Base-by-base conservation (phyloP, 2,888 invertebrate species). In the Scaptomyza polygonia region DNA sequence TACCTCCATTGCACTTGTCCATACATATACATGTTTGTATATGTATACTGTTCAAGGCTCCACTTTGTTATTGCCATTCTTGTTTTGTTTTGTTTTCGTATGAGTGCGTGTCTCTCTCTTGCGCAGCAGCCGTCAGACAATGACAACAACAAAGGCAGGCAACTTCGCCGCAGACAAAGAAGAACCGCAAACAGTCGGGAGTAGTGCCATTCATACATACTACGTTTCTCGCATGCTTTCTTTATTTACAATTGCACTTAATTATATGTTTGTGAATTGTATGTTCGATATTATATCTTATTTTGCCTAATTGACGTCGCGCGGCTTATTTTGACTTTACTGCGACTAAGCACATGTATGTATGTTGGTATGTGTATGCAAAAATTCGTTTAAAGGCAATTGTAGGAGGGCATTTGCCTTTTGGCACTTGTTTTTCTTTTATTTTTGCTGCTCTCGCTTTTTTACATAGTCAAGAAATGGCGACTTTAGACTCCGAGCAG, bases 321-420 rank as follows among this genome's bases (percentile, higher is more conserved):
- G 54, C 61, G 47, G 64, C 74, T 53, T 63, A 64, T 77, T 67
- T 68, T 34, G 66, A 47, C 58, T 57, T 47, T 40, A 56, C 62
- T 48, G 32, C 27, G 21, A 40, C 30, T 40, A 30, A 11, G 18
- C 40, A 8, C 25, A 14, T 51, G 21, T 55, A 18, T 52, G 18
- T 59, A 29, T 34, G 27, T 42, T 43, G 47, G 32, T 49, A 45
- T 36, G 8, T 69, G 58, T 77, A 25, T 67, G 71, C 58, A 40
- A 74, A 74, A 81, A 47, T 80, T 78, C 63, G 57, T 66, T 76
- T 52, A 52, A 67, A 75, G 44, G 63, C 62, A 72, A 72, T 76
- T 81, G 84, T 67, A 44, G 66, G 67, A 80, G 81, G 78, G 78
- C 81, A 63, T 81, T 86, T 86, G 75, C 81, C 85, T 78, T 72